These are phyloP conservation scores for Cygnus buccinator DNA, from an alignment of 2,113 vertebrate species.

Conservation along the genomic window DNA sequence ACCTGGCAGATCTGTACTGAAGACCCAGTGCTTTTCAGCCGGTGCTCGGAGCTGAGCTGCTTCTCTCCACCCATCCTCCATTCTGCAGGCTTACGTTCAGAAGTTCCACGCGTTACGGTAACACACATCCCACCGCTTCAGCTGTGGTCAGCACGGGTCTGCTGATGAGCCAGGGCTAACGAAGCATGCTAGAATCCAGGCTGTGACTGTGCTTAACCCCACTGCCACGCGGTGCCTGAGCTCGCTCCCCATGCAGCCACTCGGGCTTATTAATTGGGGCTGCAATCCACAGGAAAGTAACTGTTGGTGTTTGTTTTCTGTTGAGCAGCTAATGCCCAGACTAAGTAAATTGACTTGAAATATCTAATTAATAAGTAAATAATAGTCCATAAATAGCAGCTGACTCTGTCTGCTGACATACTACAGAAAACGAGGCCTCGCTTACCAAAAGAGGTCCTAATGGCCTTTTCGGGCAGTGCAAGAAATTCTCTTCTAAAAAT, in stretches of 20 bases:
- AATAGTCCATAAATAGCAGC: not conserved
- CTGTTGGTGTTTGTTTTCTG: not conserved
- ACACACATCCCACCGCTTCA: not conserved
- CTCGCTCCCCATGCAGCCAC: no score
- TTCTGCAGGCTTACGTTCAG: not conserved
- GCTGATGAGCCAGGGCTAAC: not conserved
- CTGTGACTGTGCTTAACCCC: no score
- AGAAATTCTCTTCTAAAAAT: not conserved
- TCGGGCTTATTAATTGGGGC: not conserved
- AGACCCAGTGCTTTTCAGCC: not conserved
- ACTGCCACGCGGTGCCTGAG: not conserved
- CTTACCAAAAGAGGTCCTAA: not conserved
- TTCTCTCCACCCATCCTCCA: not conserved
- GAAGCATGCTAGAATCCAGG: not conserved
- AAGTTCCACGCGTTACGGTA: accelerated
- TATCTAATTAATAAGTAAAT: not conserved
- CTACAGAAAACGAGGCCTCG: not conserved
- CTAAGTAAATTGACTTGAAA: not conserved
- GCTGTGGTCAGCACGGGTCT: not conserved
- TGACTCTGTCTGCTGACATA: not conserved
- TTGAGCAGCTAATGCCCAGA: not conserved
- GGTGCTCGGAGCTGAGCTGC: not conserved
- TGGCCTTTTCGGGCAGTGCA: not conserved
- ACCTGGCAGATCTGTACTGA: not conserved
- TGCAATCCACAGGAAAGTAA: not conserved